These are phyloP conservation scores for Myrmophylax atrothorax DNA, from an alignment of 2,113 vertebrate genomes.

Conservation along the genomic window DNA sequence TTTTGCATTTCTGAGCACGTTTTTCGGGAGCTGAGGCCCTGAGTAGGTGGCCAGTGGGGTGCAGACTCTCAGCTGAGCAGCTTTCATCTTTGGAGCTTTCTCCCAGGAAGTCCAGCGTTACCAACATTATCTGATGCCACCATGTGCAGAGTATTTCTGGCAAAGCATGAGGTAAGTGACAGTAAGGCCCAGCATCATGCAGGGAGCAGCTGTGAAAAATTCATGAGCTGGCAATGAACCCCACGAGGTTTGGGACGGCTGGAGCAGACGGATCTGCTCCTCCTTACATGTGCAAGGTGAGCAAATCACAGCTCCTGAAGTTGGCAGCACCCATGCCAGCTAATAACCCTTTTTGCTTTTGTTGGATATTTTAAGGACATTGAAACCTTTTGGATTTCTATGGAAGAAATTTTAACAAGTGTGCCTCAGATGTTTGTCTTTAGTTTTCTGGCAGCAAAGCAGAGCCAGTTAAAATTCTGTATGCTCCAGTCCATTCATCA, in stretches of 20 bases:
- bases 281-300: neutral
- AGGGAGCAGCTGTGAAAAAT: conserved; percentile 13
- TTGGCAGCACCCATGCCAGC: neutral
- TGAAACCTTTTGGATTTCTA: neutral
- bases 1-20: neutral
- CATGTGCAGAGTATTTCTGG: neutral
- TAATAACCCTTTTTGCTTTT: neutral
- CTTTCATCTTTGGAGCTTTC: neutral
- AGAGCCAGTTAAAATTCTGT: neutral
- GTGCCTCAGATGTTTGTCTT: conserved; percentile 5
- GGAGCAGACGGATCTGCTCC: neutral
- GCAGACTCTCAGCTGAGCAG: neutral
- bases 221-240: conserved; percentile 17
- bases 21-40: neutral
- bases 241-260: neutral
- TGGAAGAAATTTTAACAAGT: neutral
- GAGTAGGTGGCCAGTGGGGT: neutral
- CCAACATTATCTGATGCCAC: neutral
- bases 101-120: neutral
- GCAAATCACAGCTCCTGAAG: neutral
- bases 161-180: neutral
- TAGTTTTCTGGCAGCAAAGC: neutral
- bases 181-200: neutral
- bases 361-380: neutral
- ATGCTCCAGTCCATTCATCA: neutral